phyloP scores from a whole-genome alignment of 1,140 invertebrate genomes.

The Atta colombica region DNA sequence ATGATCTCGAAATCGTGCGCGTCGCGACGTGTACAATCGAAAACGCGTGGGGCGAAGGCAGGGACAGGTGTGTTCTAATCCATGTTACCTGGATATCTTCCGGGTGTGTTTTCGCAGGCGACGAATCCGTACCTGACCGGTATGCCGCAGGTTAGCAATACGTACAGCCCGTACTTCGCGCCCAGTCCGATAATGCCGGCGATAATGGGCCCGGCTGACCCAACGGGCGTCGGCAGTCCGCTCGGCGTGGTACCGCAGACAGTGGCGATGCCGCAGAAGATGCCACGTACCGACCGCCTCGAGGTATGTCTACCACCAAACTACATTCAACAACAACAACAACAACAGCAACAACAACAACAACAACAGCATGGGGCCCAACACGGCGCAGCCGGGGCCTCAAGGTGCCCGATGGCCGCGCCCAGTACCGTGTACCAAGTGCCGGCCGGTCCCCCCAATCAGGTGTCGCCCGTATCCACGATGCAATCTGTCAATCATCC shows the following conservation, averaged over 20 bases:
- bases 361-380: constrained; percentile 83
- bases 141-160: constrained; percentile 93
- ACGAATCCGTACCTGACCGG: constrained; percentile 96
- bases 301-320: constrained; percentile 93
- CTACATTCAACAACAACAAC: constrained; percentile 84
- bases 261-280: constrained; percentile 95
- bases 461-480: constrained; percentile 86
- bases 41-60: constrained; percentile 52
- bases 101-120: constrained; percentile 89
- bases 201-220: constrained; percentile 93
- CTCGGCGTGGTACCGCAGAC: constrained; percentile 94
- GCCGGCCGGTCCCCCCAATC: constrained; percentile 85
- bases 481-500: constrained; percentile 86
- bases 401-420: constrained; percentile 83
- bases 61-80: constrained; percentile 65
- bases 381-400: constrained; percentile 83
- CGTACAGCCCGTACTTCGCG: constrained; percentile 95
- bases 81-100: constrained; percentile 79
- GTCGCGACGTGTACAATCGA: constrained; percentile 24
- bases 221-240: constrained; percentile 89
- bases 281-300: constrained; percentile 97
- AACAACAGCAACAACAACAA: constrained; percentile 70
- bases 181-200: constrained; percentile 94
- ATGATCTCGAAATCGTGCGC: constrained; percentile 11
- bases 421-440: constrained; percentile 84